A percentile compares a stretch with the other conserved stretches of the same genome.
These are phyloP conservation scores for Junonia oenone DNA, from an alignment of 2,888 invertebrate genomes.

Conservation along the genomic window DNA sequence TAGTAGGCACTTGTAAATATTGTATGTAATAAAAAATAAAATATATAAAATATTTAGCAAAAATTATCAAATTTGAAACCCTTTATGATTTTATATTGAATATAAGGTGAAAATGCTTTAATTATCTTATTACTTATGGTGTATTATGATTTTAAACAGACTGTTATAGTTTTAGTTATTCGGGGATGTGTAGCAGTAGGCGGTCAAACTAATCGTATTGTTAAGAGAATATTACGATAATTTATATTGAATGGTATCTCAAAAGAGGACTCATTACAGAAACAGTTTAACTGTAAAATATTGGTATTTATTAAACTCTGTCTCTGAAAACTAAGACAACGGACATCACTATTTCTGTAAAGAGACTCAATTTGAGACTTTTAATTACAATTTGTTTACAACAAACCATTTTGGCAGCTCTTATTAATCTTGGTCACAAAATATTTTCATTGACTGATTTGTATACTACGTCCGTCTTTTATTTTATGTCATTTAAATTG, in stretches of 20 bases:
- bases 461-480: constrained; percentile 40
- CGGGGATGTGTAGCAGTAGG: constrained; percentile 41
- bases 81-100: constrained; percentile 74
- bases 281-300: not conserved
- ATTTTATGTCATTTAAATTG: constrained; percentile 50
- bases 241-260: not conserved
- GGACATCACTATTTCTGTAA: not conserved
- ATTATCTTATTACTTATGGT: constrained; percentile 75
- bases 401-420: constrained; percentile 21
- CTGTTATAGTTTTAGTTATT: constrained; percentile 78
- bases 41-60: constrained; percentile 54
- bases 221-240: constrained; percentile 21
- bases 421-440: constrained; percentile 49
- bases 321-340: not conserved
- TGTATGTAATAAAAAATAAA: constrained; percentile 48
- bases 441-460: constrained; percentile 45
- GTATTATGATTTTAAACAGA: constrained; percentile 79
- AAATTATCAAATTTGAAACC: constrained; percentile 63
- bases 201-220: constrained; percentile 22
- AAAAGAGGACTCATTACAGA: not conserved
- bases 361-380: not conserved
- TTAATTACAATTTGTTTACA: not conserved
- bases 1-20: constrained; percentile 65
- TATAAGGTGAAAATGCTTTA: constrained; percentile 79
- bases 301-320: not conserved